A percentile compares a stretch with the other conserved stretches of the same genome.
These are phyloP conservation scores for Penaeus japonicus DNA, from an alignment of 1,140 invertebrate genomes.

Conservation along the genomic window DNA sequence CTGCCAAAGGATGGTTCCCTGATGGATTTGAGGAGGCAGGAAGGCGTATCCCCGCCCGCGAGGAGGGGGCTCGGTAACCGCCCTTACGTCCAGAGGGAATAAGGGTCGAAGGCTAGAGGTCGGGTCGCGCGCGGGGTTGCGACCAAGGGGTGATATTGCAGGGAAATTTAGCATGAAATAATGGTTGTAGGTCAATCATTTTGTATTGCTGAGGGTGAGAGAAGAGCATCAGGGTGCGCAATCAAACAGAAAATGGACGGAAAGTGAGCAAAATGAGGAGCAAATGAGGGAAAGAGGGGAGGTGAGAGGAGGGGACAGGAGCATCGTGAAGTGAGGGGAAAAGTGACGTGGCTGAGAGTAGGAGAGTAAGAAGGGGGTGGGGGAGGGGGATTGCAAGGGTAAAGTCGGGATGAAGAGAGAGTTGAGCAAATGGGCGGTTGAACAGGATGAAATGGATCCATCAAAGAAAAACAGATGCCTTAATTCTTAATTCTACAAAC, in stretches of 20 bases:
- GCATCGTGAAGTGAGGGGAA: too few species aligned
- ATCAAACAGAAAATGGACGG: constrained; percentile 55
- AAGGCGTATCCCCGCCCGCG: background rate
- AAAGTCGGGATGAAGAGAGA: too few species aligned
- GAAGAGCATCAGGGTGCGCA: constrained; percentile 54
- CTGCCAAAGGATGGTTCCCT: constrained; percentile 46
- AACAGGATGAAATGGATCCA: too few species aligned
- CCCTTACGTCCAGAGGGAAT: background rate
- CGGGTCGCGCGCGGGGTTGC: background rate
- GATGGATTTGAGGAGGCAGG: constrained; percentile 42
- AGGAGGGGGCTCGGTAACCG: background rate
- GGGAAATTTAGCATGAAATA: constrained; percentile 58
- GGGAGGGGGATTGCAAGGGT: too few species aligned
- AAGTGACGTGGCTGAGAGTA: background rate
- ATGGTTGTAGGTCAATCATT: constrained; percentile 58
- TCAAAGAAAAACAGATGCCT: too few species aligned
- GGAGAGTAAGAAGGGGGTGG: background rate
- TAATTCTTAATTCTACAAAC: too few species aligned
- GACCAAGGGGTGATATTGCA: constrained; percentile 46
- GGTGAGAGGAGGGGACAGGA: constrained; percentile 17
- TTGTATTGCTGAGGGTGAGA: constrained; percentile 57
- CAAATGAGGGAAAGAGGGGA: constrained; percentile 56
- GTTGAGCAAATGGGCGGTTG: too few species aligned
- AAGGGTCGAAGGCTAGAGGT: background rate
- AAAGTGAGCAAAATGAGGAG: constrained; percentile 56